Evolutionary conservation across 2,888 invertebrate genomes (phyloP), one percentile per base, ranked within the genome.

Genomic region (Portevinia maculata): DNA sequence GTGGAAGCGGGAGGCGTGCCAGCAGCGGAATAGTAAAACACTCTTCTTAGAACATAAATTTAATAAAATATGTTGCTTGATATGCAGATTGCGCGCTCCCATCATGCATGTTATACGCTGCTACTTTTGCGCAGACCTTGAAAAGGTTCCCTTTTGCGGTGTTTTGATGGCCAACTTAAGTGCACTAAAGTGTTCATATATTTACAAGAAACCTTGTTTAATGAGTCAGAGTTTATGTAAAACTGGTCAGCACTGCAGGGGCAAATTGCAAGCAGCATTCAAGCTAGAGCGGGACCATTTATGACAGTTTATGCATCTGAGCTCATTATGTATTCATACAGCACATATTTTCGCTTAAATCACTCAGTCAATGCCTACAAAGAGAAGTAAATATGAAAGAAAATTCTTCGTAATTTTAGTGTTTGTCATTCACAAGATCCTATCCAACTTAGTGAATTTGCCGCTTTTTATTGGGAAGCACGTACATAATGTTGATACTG

Each of bases 21-120:
- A 32, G 32, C 34, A 34, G 39, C 39, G 17, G 69, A 64, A 74
- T 79, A 50, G 74, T 50, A 55, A 74, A 69, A 74, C 50, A 69
- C 17, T 59, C 70, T 76, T 69, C 55, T 53, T 41, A 3, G 48
- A 75, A 81, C 70, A 76, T 70, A 75, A 52, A 53, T 53, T 52
- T 32, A 70, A 75, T 55, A 37, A 79, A 70, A 70, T 55, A 70
- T 64, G 70, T 75, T 46, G 64, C 59, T 70, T 76, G 64, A 41
- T 60, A 81, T 81, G 81, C 81, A 81, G 57, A 76, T 70, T 70
- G 70, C 76, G n/a, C n/a, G n/a, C n/a, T n/a, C n/a, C n/a, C n/a
- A n/a, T n/a, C n/a, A 65, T 70, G 74, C 60, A 60, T 59, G 55
- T 62, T 57, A 48, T 48, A 17, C 46, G 48, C 15, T 11, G 32